Base-by-base conservation (phyloP, 2,888 invertebrate species). In the Nyleta sp. region DNA sequence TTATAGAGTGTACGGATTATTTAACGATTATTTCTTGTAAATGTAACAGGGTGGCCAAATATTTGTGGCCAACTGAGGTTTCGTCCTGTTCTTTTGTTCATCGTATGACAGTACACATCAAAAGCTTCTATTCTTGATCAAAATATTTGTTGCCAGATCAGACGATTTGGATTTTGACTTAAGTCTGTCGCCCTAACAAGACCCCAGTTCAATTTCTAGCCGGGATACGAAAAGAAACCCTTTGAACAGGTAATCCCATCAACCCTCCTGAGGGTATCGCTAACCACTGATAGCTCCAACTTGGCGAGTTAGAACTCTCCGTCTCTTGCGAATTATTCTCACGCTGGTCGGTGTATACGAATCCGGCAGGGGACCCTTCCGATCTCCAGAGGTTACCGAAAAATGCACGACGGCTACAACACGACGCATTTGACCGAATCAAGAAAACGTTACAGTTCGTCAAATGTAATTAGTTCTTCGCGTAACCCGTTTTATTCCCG, bases 201-300 rank as follows among this genome's bases (percentile, higher is more conserved):
- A 72, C 72, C 62, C 64, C 17, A 62, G 72, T 64, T 72, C 72
- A 70, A 70, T 70, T 70, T 70, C 50, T 44, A 64, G 31, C 15
- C 15, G 5, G 18, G 15, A 53, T 62, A 28, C 53, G 48, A 55
- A 72, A 72, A 72, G 72, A 64, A 72, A 72, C 72, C 64, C 72
- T 64, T 72, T 72, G 72, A 64, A 72, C 72, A 72, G 72, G 72
- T 72, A 72, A 72, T 72, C 64, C 72, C 55, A 64, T 72, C 64
- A 72, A 57, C 62, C 72, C 72, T 73, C 72, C 64, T 24, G 64
- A 73, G 72, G 18, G 64, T 73, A 73, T 73, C 57, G 38, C 72
- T 73, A 73, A 64, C 72, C 72, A 33, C 72, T 55, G 72, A 72
- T 72, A 55, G 72, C 64, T 72, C 38, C 55, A 44, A 64, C 62